phyloP scores from a whole-genome alignment of 2,888 invertebrate genomes.

The Lissonota sp. region DNA sequence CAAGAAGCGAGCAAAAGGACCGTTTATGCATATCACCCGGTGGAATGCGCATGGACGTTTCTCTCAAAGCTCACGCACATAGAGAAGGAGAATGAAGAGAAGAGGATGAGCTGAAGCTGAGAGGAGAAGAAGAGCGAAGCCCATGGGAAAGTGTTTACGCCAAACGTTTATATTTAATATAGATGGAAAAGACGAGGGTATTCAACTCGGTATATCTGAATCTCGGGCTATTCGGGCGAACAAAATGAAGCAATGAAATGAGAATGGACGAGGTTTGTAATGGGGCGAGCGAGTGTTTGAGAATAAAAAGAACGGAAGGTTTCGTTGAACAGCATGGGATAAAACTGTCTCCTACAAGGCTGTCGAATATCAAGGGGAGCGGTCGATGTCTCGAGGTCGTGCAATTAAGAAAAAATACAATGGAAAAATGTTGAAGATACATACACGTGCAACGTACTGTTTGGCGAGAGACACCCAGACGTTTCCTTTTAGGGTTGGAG shows the following conservation, averaged over 20 bases:
- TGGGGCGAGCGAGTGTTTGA: too few relatives aligned
- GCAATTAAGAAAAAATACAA: slow-evolving; percentile 21
- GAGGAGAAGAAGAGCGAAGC: slow-evolving; percentile 48
- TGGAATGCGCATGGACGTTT: slow-evolving; percentile 59
- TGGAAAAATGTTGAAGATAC: not conserved
- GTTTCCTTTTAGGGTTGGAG: slow-evolving; percentile 76
- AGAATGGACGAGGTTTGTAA: not conserved
- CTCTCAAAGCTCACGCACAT: not conserved
- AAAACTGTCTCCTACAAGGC: too few relatives aligned
- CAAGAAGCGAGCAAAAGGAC: slow-evolving; percentile 52
- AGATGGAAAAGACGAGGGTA: slow-evolving; percentile 4
- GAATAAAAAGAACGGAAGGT: too few relatives aligned
- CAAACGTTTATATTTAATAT: slow-evolving; percentile 16
- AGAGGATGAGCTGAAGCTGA: slow-evolving; percentile 38
- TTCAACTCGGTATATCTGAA: slow-evolving; percentile 15
- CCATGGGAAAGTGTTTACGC: slow-evolving; percentile 74
- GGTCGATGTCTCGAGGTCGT: slow-evolving; percentile 27
- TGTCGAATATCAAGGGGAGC: not conserved
- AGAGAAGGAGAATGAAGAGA: not conserved
- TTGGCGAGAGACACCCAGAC: slow-evolving; percentile 29
- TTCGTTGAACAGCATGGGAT: not conserved
- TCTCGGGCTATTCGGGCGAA: slow-evolving; percentile 4
- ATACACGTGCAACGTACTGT: too few relatives aligned
- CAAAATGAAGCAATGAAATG: not conserved
- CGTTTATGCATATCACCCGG: slow-evolving; percentile 63